These are phyloP conservation scores for Polypterus bichir DNA, from an alignment of 2,113 vertebrate species.

Conservation along the genomic window DNA sequence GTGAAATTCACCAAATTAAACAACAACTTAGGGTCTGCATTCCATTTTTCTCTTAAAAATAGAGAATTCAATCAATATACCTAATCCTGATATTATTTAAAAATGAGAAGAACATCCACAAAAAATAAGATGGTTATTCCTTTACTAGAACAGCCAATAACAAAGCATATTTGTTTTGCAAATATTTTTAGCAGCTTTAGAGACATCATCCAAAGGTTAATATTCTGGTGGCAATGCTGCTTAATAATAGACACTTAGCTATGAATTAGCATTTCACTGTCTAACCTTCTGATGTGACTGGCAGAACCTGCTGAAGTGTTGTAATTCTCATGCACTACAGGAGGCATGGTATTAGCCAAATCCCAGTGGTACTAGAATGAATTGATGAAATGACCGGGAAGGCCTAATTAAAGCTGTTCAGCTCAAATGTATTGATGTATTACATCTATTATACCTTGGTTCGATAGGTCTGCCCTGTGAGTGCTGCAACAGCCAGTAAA, in stretches of 20 bases:
- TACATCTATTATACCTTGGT: constrained; percentile 88
- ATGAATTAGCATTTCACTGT: constrained; percentile 53
- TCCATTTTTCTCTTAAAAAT: no score
- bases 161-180: neutral
- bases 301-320: constrained; percentile 35
- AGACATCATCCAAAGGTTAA: constrained; percentile 28
- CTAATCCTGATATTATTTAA: no score
- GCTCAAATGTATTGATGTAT: constrained; percentile 98
- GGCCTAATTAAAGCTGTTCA: constrained; percentile 98
- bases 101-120: no score
- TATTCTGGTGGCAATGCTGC: constrained; percentile 38
- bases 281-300: constrained; percentile 55
- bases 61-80: no score
- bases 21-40: no score
- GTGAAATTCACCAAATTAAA: no score
- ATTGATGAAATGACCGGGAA: constrained; percentile 95
- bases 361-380: constrained; percentile 57
- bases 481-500: constrained; percentile 71
- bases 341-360: constrained; percentile 63
- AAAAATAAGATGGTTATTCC: no score
- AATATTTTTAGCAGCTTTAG: constrained; percentile 17
- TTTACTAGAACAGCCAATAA: no score
- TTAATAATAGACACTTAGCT: constrained; percentile 44
- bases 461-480: constrained; percentile 81
- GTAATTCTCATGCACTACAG: constrained; percentile 73